phyloP scores from a whole-genome alignment of 2,888 invertebrate species.

The Megalurothrips usitatus region DNA sequence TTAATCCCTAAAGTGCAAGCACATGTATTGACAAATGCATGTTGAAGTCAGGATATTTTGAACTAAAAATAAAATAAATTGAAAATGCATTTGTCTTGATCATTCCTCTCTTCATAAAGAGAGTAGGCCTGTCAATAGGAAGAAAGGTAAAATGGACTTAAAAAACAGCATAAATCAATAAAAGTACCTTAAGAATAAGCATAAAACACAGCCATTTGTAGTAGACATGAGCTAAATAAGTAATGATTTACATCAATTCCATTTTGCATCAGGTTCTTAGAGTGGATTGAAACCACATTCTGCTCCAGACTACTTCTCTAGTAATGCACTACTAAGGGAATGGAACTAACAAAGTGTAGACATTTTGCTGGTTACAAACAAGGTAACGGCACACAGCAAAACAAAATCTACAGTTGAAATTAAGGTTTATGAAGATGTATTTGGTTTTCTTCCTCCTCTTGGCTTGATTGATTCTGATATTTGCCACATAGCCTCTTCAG shows the following conservation, averaged over 20 bases:
- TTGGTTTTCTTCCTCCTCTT: constrained; percentile 58
- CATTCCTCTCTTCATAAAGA: neutral
- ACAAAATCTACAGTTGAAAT: neutral
- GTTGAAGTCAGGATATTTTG: neutral
- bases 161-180: neutral
- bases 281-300: neutral
- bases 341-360: neutral
- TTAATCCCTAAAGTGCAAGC: no score
- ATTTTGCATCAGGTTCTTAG: neutral
- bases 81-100: neutral
- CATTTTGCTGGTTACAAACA: no score
- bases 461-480: constrained; percentile 96
- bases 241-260: constrained; percentile 15
- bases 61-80: neutral
- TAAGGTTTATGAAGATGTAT: constrained; percentile 38
- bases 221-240: constrained; percentile 14
- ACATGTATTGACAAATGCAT: no score
- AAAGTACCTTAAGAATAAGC: neutral
- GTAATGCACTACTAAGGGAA: constrained; percentile 16
- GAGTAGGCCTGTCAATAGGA: no score
- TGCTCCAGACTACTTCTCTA: neutral
- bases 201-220: constrained; percentile 25
- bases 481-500: constrained; percentile 98
- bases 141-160: neutral
- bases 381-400: no score